A percentile compares a stretch with the other conserved stretches of the same genome.
Conservation (phyloP, 2,888 invertebrate genomes). For the Parasteatoda lunata region DNA sequence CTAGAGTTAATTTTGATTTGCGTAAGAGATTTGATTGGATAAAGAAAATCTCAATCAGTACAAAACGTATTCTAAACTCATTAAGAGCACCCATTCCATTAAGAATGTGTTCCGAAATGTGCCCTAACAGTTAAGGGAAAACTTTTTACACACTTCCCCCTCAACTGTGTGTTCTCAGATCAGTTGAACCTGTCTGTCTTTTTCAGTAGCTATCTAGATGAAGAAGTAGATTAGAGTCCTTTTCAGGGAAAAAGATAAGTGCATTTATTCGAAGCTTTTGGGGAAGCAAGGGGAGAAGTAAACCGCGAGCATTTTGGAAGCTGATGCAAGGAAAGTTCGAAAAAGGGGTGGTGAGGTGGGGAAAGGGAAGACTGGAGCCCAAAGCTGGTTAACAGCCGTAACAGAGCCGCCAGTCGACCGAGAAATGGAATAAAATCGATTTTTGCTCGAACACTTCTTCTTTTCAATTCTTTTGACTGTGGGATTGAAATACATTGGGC, state of each 20-base stretch:
- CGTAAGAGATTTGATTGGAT: too few relatives aligned
- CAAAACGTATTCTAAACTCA: too few relatives aligned
- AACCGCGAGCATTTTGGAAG: conserved; percentile 57
- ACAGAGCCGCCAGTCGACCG: conserved; percentile 66
- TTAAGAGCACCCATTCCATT: too few relatives aligned
- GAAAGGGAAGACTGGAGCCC: conserved; percentile 29
- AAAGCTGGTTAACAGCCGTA: conserved; percentile 69
- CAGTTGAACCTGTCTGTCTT: not conserved
- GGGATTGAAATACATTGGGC: conserved; percentile 47
- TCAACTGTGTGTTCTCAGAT: too few relatives aligned
- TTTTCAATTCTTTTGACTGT: conserved; percentile 58
- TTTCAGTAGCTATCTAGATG: conserved; percentile 24
- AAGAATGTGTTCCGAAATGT: too few relatives aligned
- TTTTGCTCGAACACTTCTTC: conserved; percentile 66
- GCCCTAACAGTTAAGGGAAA: too few relatives aligned
- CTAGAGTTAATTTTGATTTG: too few relatives aligned
- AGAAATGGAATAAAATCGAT: conserved; percentile 69
- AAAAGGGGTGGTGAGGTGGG: conserved; percentile 1
- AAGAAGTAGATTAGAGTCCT: conserved; percentile 58
- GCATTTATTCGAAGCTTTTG: conserved; percentile 50
- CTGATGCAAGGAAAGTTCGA: conserved; percentile 19
- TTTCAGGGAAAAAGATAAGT: conserved; percentile 55
- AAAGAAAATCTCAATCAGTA: too few relatives aligned
- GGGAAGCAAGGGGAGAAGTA: conserved; percentile 24
- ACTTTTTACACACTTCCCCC: too few relatives aligned